phyloP scores from a whole-genome alignment of 2,113 vertebrate genomes.

The Cyanocitta stelleri region DNA sequence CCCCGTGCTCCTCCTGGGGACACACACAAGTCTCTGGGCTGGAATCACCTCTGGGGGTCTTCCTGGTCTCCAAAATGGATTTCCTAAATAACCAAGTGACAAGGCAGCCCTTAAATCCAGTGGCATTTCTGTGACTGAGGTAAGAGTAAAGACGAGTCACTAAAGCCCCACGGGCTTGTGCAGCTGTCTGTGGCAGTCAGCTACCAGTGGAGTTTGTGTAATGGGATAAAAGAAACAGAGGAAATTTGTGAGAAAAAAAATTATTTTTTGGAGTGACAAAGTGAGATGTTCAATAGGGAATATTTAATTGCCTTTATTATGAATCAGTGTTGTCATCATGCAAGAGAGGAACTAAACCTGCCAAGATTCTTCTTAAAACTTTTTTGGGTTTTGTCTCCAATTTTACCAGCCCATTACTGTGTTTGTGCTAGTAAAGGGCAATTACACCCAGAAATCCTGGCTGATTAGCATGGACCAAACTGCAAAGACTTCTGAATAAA shows the following conservation, averaged over 20 bases:
- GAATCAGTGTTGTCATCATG: not conserved
- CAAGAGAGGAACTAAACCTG: not conserved
- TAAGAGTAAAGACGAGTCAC: fast-evolving
- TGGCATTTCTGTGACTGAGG: fast-evolving
- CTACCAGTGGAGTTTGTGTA: not conserved
- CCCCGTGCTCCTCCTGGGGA: fast-evolving
- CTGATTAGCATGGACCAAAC: not conserved
- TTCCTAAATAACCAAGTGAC: not conserved
- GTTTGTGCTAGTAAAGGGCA: slow-evolving; percentile 6
- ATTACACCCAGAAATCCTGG: not conserved
- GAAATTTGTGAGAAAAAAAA: not conserved
- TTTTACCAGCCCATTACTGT: not conserved
- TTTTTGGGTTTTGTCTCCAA: not conserved
- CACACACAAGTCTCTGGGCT: not conserved
- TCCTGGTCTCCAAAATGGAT: not conserved
- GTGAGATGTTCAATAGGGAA: not conserved
- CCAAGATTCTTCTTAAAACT: not conserved
- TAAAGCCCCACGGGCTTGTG: not conserved
- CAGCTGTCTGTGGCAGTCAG: not conserved
- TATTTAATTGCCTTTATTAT: not conserved
- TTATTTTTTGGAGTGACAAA: not conserved
- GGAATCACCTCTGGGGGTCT: not conserved
- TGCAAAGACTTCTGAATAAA: not conserved
- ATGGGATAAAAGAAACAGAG: not conserved
- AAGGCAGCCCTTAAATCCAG: not conserved